Base-by-base conservation (phyloP, 1,140 invertebrate genomes). In the Musca vetustissima region DNA sequence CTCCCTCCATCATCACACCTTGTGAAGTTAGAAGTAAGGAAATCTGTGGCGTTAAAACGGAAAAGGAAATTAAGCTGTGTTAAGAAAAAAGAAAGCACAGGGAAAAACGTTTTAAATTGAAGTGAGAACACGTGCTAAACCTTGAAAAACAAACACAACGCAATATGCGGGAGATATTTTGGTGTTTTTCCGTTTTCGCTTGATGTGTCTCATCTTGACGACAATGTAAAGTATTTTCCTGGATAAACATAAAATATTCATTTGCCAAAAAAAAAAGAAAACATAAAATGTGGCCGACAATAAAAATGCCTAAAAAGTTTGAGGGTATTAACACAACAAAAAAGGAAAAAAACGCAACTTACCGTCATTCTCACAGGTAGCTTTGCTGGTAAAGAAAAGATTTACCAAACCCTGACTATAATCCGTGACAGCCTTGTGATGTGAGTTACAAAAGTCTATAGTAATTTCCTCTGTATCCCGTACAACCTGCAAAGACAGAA, bases 371-470 rank as follows among this genome's bases (percentile, higher is more conserved):
- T 72, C 73, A 66, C 80, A 82, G 21, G 77, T 72, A 36, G 72
- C 72, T n/a, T 73, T 70, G 53, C 75, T 72, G 55, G 73, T 74
- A 64, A 82, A 82, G 73, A 78, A 82, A 57, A 82, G 67, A 70
- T 82, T 82, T n/a, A 82, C 80, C 71, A 75, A 68, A 28, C 75
- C 74, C 70, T 82, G 77, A 1, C 78, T 75, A 32, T 82, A 82
- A 64, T 82, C 80, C n/a, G 78, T 78, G 25, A 76, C 70, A 0
- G 76, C 73, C 67, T 77, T 80, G 47, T 74, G 77, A 66, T 74
- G 64, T 28, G 19, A 21, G 17, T 73, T 77, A 67, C 80, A 82
- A 19, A 79, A 69, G 55, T 82, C 71, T n/a, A 82, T 48, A 24
- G 59, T 49, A 53, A 80, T 55, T 57, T 77, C 73, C 0, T 22